Conservation (phyloP, 2,113 vertebrate species). For the Psophia crepitans region DNA sequence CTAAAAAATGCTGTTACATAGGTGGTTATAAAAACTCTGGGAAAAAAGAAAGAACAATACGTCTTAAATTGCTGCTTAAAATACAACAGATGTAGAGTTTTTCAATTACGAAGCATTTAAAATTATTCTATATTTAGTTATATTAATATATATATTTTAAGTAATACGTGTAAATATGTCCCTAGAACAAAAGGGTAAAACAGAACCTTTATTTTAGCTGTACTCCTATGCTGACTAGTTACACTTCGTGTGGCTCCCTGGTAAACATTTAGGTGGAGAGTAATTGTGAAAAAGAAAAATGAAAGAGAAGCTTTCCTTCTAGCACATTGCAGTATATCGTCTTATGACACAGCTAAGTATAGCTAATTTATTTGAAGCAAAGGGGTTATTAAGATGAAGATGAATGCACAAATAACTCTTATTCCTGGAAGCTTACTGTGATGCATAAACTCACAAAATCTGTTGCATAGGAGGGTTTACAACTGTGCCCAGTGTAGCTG, state of each 20-base stretch:
- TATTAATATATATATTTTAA: neutral
- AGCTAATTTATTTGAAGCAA: slow-evolving; percentile 36
- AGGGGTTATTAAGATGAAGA: slow-evolving; percentile 32
- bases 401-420: slow-evolving; percentile 45
- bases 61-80: neutral
- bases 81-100: neutral
- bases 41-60: neutral
- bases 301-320: neutral
- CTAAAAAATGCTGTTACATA: neutral
- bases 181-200: neutral
- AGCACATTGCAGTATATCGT: neutral
- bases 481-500: neutral
- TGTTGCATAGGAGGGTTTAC: slow-evolving; percentile 6
- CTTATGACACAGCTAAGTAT: slow-evolving; percentile 36
- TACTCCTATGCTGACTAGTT: neutral
- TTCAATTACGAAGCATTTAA: neutral
- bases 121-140: neutral
- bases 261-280: slow-evolving; percentile 6
- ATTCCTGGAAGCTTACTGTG: slow-evolving; percentile 27
- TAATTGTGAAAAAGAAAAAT: neutral
- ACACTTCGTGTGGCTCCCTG: neutral
- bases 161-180: neutral
- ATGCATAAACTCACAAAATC: slow-evolving; percentile 20
- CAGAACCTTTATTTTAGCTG: neutral
- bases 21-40: neutral